Base-by-base conservation (phyloP, 1,140 invertebrate genomes). In the Lucilia sericata region DNA sequence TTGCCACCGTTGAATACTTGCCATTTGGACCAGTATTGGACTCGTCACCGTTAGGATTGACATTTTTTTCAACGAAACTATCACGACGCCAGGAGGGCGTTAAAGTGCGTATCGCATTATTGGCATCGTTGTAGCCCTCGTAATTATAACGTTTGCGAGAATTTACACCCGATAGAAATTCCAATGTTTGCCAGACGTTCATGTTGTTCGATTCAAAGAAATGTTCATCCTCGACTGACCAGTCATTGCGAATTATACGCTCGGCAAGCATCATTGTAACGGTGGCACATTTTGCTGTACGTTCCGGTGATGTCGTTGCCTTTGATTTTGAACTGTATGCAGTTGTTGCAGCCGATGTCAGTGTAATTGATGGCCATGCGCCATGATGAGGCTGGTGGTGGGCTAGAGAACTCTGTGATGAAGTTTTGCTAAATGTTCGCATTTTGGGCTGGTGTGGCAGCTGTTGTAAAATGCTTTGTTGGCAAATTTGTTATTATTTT, bases 151-250 rank as follows among this genome's bases (percentile, higher is more conserved):
- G 87, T 51, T 90, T 90, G 12, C 89, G 89, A 4, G 89, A 85
- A 80, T 85, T 91, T 0, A 91, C 21, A 2, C 87, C 86, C 70
- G 89, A 89, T 0, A 91, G 85, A 51, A 88, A 89, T 70, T 90
- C 89, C 17, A 91, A 83, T 19, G 88, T 91, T 81, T 91, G 89
- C 89, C 88, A 91, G 74, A 91, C 89, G 84, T 90, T 90, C 89
- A 90, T 90, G 83, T 87, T 90, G 88, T 89, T 90, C 83, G 89
- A 82, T 87, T 88, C 85, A 88, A 88, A 89, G 85, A 86, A 87
- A 82, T 88, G 87, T 85, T 90, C 88, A 65, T 87, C 86, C 84
- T 88, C 89, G 88, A 90, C 89, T 90, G 89, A 89, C 89, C 89
- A 90, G 86, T 89, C 86, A 85, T 86, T 89, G 85, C 88, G 88